Base-by-base conservation (phyloP, 2,797 vertebrate species). In the Dicrostonyx torquatus region DNA sequence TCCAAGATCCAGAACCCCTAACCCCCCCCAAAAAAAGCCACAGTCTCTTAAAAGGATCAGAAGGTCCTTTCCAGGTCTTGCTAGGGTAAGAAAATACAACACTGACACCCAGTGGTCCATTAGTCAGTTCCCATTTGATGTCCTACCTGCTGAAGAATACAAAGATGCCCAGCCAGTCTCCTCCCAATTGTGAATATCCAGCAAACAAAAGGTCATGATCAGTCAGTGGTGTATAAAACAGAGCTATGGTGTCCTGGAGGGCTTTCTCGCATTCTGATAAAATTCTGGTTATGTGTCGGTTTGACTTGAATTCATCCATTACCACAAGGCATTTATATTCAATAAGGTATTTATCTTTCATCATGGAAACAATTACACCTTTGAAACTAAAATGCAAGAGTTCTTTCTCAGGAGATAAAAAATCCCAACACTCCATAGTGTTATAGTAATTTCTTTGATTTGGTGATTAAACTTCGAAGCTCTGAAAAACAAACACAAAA, bases 91-190 rank as follows among this genome's bases (percentile, higher is more conserved):
- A 18, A 64, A 98, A 97, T 96, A 96, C 92, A 98, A 98, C 80
- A 97, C 95, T 98, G 98, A 96, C 98, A 98, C 97, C 98, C 97
- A 97, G 97, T 94, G 98, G 98, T 66, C 95, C 94, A 62, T 94
- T 50, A 37, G 64, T 53, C 64, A 90, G 87, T 50, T 92, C 26
- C 7, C 31, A n/a, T 6, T 13, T 15, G 26, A 86, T 31, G 73
- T 13, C 72, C 66, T 84, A 24, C 43, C 90, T 94, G n/a, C 87
- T 50, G 14, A 70, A n/a, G 45, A 70, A 8, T 11, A 8, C 3
- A 1, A 8, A 22, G 22, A 87, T 58, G 26, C 24, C 76, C 40
- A 43, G 31, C 12, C 17, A 77, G 18, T 3, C 8, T 50, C 87
- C 12, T 64, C 66, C 77, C 3, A 6, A 20, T 73, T 34, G 18